Conservation (phyloP, 2,797 vertebrate species). For the Benthosema pterotum region DNA sequence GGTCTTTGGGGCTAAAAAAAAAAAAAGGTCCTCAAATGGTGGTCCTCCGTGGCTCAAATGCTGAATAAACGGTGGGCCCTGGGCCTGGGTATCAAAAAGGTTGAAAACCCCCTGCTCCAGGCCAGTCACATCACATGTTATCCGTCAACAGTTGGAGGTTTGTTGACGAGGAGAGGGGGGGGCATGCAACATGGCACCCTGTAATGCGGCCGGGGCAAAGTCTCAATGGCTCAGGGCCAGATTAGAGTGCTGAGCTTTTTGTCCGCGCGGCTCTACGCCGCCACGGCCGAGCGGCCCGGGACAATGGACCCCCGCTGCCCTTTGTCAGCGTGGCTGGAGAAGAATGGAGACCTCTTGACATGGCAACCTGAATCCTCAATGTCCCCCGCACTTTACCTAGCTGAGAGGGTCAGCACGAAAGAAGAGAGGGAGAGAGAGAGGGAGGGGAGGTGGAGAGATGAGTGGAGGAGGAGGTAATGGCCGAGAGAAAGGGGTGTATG, state of each 20-base stretch:
- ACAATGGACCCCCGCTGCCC: conserved; percentile 73
- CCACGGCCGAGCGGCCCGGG: conserved; percentile 74
- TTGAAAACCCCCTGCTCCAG: too few relatives aligned
- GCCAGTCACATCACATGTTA: too few relatives aligned
- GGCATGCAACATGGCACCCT: conserved; percentile 44
- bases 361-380: conserved; percentile 80
- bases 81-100: too few relatives aligned
- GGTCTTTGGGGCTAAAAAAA: too few relatives aligned
- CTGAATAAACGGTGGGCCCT: too few relatives aligned
- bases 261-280: conserved; percentile 74
- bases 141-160: conserved; percentile 23
- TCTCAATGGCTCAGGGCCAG: conserved; percentile 62
- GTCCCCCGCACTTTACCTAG: conserved; percentile 78
- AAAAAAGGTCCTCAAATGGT: too few relatives aligned
- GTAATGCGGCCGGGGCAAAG: conserved; percentile 41
- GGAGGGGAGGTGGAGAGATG: conserved; percentile 33
- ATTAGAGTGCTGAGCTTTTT: conserved; percentile 75
- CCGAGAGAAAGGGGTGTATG: not conserved
- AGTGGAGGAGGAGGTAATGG: not conserved
- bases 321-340: conserved; percentile 73
- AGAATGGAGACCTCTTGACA: conserved; percentile 82
- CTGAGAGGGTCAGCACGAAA: conserved; percentile 61
- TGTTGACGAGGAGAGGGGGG: conserved; percentile 22
- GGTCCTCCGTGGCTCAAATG: too few relatives aligned
- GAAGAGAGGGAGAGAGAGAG: conserved; percentile 30